Percentiles rank a stretch among this genome's conserved stretches.
These are phyloP conservation scores for Peromyscus melanophrys DNA, from an alignment of 2,797 vertebrate species.

Conservation along the genomic window DNA sequence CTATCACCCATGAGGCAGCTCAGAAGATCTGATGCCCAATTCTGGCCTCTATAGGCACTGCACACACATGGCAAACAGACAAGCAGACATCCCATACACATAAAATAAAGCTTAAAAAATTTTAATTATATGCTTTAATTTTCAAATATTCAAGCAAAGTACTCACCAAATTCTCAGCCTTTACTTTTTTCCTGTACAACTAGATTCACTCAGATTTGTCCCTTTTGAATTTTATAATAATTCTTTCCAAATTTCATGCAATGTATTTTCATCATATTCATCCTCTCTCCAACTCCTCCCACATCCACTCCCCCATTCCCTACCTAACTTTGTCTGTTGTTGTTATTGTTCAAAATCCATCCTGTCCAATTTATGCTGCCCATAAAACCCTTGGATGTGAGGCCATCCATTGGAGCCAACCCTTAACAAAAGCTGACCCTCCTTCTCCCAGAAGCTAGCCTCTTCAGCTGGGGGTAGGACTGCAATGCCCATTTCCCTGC, in stretches of 20 bases:
- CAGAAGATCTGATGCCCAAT: background rate
- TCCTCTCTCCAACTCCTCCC: background rate
- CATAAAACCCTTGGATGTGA: background rate
- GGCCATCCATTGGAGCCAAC: background rate
- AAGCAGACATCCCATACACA: background rate
- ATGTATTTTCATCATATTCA: background rate
- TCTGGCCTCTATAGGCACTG: background rate
- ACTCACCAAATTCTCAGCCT: conserved; percentile 44
- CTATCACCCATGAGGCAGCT: background rate
- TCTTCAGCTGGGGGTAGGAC: background rate
- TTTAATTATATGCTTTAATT: conserved; percentile 41
- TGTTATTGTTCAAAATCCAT: background rate
- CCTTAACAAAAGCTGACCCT: background rate
- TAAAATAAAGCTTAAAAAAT: background rate
- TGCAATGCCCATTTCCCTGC: background rate
- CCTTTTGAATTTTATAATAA: background rate
- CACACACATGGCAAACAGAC: background rate
- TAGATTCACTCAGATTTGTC: background rate
- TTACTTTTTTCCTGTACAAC: conserved; percentile 20
- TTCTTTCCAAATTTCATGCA: background rate
- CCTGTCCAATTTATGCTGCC: background rate
- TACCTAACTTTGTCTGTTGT: background rate
- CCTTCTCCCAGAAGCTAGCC: background rate
- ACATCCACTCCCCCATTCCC: background rate
- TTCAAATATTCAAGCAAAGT: conserved; percentile 49